Evolutionary conservation across 1,140 invertebrate species (phyloP).

Genomic region (Caenorhabditis tropicalis): DNA sequence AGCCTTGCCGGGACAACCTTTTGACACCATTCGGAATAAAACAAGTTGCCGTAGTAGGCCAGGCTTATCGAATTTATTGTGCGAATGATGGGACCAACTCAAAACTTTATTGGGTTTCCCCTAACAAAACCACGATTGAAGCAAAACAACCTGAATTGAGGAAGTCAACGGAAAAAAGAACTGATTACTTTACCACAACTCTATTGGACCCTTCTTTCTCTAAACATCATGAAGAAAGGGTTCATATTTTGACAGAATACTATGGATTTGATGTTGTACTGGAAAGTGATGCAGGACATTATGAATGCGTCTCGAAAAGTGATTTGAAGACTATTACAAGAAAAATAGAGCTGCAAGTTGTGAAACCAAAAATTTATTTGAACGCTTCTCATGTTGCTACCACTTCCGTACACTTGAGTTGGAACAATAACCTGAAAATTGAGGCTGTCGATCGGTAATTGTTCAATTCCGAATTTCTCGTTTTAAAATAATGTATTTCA

Average conservation of each 20-base stretch:
- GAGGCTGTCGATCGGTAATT: not conserved
- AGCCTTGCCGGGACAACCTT: conserved; percentile 11
- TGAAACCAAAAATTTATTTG: not conserved
- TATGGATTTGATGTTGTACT: conserved; percentile 18
- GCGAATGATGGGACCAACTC: not conserved
- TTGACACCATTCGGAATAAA: not conserved
- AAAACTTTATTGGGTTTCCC: conserved; percentile 1
- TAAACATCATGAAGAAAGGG: not conserved
- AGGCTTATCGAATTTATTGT: not conserved
- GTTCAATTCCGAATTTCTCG: no score
- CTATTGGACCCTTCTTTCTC: conserved; percentile 18
- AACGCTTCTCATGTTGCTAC: conserved; percentile 8
- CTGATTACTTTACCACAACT: conserved; percentile 14
- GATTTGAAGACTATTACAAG: conserved; percentile 29
- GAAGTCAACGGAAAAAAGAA: not conserved
- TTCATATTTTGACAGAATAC: conserved; percentile 6
- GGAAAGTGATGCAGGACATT: not conserved
- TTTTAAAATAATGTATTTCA: not conserved
- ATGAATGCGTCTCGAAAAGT: conserved; percentile 17
- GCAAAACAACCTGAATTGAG: not conserved
- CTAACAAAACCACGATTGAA: conserved; percentile 16
- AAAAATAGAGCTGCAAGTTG: not conserved
- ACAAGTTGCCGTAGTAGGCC: not conserved
- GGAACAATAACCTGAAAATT: conserved; percentile 25
- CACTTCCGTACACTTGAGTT: conserved; percentile 5